phyloP scores from a whole-genome alignment of 2,888 invertebrate species.

The Lacanobia oleracea region DNA sequence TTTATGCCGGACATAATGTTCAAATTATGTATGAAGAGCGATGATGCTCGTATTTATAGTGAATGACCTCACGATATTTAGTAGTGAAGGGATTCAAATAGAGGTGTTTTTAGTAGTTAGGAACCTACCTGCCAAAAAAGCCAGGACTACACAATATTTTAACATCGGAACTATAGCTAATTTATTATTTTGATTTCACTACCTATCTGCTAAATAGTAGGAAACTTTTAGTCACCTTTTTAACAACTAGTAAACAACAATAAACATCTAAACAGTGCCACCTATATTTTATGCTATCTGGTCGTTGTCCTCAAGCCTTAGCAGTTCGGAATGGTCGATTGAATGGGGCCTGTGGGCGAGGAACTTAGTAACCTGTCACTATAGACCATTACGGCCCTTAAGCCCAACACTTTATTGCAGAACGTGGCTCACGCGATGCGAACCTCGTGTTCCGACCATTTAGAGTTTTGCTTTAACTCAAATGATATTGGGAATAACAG shows the following conservation, averaged over 20 bases:
- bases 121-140: neutral
- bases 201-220: conserved; percentile 3
- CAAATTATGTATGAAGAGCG: conserved; percentile 41
- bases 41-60: conserved; percentile 15
- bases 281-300: conserved; percentile 32
- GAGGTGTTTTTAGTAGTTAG: neutral
- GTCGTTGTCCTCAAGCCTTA: conserved; percentile 27
- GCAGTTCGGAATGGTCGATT: conserved; percentile 27
- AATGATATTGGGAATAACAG: neutral
- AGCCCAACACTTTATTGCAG: conserved; percentile 38
- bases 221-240: conserved; percentile 3
- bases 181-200: too few species aligned
- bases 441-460: conserved; percentile 32
- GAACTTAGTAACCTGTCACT: conserved; percentile 48
- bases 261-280: conserved; percentile 22
- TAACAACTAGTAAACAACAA: conserved; percentile 1
- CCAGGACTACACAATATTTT: neutral
- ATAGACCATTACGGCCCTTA: conserved; percentile 46
- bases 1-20: conserved; percentile 33
- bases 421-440: conserved; percentile 44
- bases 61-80: conserved; percentile 16
- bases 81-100: neutral
- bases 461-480: conserved; percentile 16
- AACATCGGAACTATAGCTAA: neutral
- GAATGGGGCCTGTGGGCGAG: conserved; percentile 54